phyloP scores from a whole-genome alignment of 2,797 vertebrate species.

The Thalassophryne amazonica region DNA sequence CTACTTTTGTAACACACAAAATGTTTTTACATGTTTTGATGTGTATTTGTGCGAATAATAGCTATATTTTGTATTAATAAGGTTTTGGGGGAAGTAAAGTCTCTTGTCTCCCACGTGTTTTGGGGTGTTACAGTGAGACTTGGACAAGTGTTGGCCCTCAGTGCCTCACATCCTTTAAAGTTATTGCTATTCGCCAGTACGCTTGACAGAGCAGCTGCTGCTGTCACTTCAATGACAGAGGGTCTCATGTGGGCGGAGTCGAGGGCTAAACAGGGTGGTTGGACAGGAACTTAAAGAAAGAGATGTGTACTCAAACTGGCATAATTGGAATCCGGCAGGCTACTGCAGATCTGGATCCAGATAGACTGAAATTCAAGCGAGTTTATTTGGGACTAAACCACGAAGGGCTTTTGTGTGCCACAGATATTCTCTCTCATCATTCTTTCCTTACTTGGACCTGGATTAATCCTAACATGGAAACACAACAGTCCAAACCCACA shows the following conservation, averaged over 20 bases:
- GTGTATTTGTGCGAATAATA: neutral
- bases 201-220: constrained; percentile 47
- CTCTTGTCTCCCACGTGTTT: too few species aligned
- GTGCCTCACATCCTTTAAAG: neutral
- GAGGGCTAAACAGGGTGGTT: neutral
- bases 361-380: constrained; percentile 21
- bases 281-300: constrained; percentile 35
- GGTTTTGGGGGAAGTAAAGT: neutral
- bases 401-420: neutral
- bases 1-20: neutral
- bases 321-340: neutral
- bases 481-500: constrained; percentile 3
- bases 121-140: neutral
- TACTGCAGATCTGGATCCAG: constrained; percentile 10
- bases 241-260: neutral
- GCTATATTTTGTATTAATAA: constrained; percentile 25
- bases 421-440: neutral
- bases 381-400: constrained; percentile 9
- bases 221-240: constrained; percentile 37
- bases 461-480: constrained; percentile 36
- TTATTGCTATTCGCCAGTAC: neutral
- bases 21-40: neutral
- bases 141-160: constrained; percentile 2
- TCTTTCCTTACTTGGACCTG: neutral
- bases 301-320: constrained; percentile 36